A percentile compares a stretch with the other conserved stretches of the same genome.
Evolutionary conservation across 2,797 vertebrate genomes (phyloP).

Genomic region (Sebastes flavidus): DNA sequence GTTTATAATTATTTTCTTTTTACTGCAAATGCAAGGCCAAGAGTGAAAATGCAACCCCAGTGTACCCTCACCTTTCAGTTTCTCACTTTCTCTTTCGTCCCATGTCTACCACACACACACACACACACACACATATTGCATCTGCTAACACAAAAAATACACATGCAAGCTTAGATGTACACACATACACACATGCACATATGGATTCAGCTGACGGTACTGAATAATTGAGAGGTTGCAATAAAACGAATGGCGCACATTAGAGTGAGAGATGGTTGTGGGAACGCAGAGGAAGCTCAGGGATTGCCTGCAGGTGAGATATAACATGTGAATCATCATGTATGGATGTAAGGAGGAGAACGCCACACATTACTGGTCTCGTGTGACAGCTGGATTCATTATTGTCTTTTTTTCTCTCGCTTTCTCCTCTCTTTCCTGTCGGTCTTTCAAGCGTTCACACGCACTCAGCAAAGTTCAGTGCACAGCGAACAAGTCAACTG

Average conservation of each 20-base stretch:
- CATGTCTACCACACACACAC: background rate
- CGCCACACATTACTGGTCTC: conserved; percentile 1
- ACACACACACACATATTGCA: background rate
- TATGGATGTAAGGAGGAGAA: conserved; percentile 28
- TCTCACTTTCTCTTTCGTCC: conserved; percentile 16
- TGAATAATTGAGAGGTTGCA: conserved; percentile 78
- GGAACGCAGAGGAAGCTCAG: conserved; percentile 15
- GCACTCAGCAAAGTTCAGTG: conserved; percentile 27
- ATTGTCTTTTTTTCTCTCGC: background rate
- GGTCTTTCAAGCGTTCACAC: background rate
- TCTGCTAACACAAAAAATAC: background rate
- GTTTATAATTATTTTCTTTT: conserved; percentile 30
- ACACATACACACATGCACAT: conserved; percentile 25
- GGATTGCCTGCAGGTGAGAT: conserved; percentile 57
- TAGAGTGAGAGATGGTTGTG: conserved; percentile 38
- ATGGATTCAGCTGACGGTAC: conserved; percentile 46
- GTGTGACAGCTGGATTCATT: conserved; percentile 42
- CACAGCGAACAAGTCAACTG: conserved; percentile 39
- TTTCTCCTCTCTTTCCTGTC: background rate
- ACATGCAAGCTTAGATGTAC: background rate
- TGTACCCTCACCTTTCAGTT: conserved; percentile 14
- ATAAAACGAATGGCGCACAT: conserved; percentile 65
- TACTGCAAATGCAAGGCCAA: conserved; percentile 10
- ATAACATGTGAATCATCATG: conserved; percentile 59
- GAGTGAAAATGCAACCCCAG: conserved; percentile 31